These are phyloP conservation scores for Sicus ferrugineus DNA, from an alignment of 2,888 invertebrate species.

Conservation along the genomic window DNA sequence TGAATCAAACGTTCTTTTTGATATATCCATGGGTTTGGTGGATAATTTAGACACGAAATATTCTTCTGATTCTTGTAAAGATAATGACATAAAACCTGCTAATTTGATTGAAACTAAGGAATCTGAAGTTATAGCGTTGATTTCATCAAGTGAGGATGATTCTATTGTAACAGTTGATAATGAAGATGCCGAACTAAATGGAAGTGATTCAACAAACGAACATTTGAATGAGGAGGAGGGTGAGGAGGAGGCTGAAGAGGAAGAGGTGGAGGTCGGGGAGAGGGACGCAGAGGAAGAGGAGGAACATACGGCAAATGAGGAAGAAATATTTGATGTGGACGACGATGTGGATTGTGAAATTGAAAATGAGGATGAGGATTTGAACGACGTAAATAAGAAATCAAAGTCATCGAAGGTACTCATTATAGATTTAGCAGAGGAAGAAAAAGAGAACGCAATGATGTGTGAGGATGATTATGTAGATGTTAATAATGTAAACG, in stretches of 20 bases:
- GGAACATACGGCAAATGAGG: slow-evolving; percentile 23
- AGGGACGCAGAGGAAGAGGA: too few relatives aligned
- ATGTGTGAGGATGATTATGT: neutral
- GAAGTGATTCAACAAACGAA: slow-evolving; percentile 18
- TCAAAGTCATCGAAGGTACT: neutral
- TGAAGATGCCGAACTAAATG: neutral
- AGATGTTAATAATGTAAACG: neutral
- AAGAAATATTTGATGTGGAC: slow-evolving; percentile 31
- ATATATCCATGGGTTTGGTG: slow-evolving; percentile 24
- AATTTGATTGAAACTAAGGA: neutral
- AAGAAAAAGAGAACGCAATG: neutral
- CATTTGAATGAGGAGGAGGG: neutral
- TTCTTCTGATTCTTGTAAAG: neutral
- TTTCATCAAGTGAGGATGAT: slow-evolving; percentile 25
- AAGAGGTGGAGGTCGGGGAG: slow-evolving; percentile 26
- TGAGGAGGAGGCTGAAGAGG: too few relatives aligned
- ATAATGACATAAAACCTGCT: neutral
- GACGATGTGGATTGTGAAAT: slow-evolving; percentile 14
- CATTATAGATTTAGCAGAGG: neutral
- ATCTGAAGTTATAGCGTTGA: slow-evolving; percentile 16
- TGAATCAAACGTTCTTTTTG: slow-evolving; percentile 29
- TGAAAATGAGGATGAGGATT: neutral
- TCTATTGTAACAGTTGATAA: neutral
- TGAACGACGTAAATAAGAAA: neutral
- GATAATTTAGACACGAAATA: slow-evolving; percentile 1